Conservation (phyloP, 2,888 invertebrate genomes). For the Thereva nobilitata region DNA sequence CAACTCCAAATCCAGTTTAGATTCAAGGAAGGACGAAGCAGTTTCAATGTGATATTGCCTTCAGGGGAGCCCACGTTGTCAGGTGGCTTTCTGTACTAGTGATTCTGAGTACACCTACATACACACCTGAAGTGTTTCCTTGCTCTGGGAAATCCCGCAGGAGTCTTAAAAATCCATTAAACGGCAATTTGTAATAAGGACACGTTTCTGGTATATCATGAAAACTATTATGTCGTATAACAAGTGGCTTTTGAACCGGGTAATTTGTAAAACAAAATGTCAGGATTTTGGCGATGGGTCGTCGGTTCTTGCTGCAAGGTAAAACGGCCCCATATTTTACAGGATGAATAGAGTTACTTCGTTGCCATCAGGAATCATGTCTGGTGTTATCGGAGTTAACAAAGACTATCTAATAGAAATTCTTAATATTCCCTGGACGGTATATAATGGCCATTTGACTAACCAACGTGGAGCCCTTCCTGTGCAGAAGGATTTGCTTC, state of each 20-base stretch:
- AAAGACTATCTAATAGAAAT: no score
- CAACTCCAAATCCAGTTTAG: no score
- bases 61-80: no score
- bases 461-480: no score
- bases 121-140: slow-evolving; percentile 21
- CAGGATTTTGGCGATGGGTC: slow-evolving; percentile 32
- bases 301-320: slow-evolving; percentile 20
- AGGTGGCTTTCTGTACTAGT: slow-evolving; percentile 5
- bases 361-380: neutral
- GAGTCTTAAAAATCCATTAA: slow-evolving; percentile 43
- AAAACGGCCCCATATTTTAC: slow-evolving; percentile 32
- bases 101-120: slow-evolving; percentile 12
- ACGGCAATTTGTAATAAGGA: slow-evolving; percentile 43
- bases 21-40: no score
- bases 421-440: no score
- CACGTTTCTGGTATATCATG: slow-evolving; percentile 43
- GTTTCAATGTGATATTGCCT: no score
- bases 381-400: slow-evolving; percentile 19
- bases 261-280: slow-evolving; percentile 41
- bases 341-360: slow-evolving; percentile 22
- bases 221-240: slow-evolving; percentile 42
- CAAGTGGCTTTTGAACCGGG: slow-evolving; percentile 42
- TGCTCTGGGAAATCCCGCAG: slow-evolving; percentile 37
- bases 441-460: no score
- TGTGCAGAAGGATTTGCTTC: no score